A percentile compares a stretch with the other conserved stretches of the same genome.
Conservation (phyloP, 2,797 vertebrate genomes). For the Eupleurogrammus muticus region DNA sequence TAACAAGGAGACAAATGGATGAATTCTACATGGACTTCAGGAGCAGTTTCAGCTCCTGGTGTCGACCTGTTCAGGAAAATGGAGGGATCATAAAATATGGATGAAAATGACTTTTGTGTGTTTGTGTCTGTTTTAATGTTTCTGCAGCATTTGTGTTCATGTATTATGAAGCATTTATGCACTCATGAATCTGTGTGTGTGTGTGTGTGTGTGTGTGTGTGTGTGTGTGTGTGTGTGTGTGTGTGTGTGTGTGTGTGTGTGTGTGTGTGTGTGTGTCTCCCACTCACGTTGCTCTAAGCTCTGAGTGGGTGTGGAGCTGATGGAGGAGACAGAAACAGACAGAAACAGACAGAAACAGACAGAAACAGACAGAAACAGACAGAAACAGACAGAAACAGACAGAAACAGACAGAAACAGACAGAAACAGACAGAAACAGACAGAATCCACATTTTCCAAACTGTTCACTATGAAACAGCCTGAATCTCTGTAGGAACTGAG, state of each 20-base stretch:
- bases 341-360: conserved; percentile 80
- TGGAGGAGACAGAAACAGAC: conserved; percentile 78
- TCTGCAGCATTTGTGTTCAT: conserved; percentile 43
- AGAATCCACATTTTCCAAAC: no score
- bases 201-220: conserved; percentile 27
- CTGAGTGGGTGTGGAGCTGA: conserved; percentile 83
- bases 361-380: no score
- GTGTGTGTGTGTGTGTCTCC: conserved; percentile 60
- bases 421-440: no score
- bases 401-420: no score
- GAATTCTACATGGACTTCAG: no score
- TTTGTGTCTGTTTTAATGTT: conserved; percentile 51
- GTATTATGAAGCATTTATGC: conserved; percentile 60
- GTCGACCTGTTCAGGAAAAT: conserved; percentile 53
- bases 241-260: conserved; percentile 64
- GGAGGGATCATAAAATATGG: conserved; percentile 69
- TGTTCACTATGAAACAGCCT: no score
- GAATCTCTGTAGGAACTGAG: no score
- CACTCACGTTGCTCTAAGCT: conserved; percentile 83
- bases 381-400: no score
- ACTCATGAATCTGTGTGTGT: conserved; percentile 44
- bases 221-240: conserved; percentile 71
- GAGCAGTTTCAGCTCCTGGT: no score
- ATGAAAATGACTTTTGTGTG: conserved; percentile 51
- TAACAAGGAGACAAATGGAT: no score